phyloP scores from a whole-genome alignment of 2,797 vertebrate genomes.

The Forpus xanthops region DNA sequence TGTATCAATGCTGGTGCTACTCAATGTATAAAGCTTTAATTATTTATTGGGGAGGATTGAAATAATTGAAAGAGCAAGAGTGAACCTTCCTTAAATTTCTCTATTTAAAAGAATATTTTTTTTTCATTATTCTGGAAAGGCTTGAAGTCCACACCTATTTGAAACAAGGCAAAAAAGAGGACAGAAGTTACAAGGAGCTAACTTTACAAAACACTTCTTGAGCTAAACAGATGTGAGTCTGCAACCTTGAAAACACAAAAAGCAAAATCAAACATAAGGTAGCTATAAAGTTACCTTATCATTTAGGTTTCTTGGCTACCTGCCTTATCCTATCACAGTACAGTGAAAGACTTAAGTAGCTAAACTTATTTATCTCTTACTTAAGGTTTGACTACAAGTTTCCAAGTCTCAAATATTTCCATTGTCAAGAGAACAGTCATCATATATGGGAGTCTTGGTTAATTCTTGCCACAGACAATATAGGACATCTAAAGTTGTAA shows the following conservation, averaged over 20 bases:
- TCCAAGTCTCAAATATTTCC: not conserved
- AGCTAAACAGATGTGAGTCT: not conserved
- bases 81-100: not conserved
- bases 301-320: not conserved
- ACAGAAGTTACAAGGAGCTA: not conserved
- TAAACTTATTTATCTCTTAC: not conserved
- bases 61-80: not conserved
- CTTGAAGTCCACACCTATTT: not conserved
- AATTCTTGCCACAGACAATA: not conserved
- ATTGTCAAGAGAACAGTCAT: not conserved
- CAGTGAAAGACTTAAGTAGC: not conserved
- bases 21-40: not conserved
- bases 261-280: not conserved
- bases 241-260: not conserved
- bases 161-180: not conserved
- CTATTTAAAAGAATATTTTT: not conserved
- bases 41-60: not conserved
- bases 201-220: accelerated
- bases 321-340: not conserved
- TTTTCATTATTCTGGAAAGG: not conserved
- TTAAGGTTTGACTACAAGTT: not conserved
- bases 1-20: not conserved
- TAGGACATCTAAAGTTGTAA: not conserved
- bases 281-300: not conserved
- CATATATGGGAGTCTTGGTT: not conserved